phyloP scores from a whole-genome alignment of 1,140 invertebrate genomes.

The Scylla paramamosain region DNA sequence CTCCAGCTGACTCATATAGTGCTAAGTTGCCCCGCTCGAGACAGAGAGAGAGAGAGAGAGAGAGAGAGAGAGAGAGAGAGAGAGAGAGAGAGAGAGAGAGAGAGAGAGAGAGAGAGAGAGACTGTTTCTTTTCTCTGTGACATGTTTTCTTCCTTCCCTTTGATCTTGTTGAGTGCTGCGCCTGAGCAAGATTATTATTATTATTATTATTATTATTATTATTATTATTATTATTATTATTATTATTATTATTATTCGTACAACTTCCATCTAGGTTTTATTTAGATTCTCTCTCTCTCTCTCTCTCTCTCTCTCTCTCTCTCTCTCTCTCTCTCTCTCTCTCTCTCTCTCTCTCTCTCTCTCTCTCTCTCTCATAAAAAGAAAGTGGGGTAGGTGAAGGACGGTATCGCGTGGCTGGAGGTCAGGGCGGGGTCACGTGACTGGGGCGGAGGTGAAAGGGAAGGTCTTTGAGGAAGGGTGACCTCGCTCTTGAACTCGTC shows the following conservation, averaged over 20 bases:
- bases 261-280: no score
- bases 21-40: no score
- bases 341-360: no score
- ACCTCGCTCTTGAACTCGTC: background rate
- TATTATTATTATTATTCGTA: no score
- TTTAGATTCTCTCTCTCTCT: no score
- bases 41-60: background rate
- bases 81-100: slow-evolving; percentile 16
- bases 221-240: no score
- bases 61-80: background rate
- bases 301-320: no score
- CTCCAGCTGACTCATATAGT: no score
- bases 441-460: background rate
- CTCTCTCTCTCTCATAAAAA: background rate
- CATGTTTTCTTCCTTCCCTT: background rate
- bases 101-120: slow-evolving; percentile 8
- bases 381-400: background rate
- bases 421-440: background rate
- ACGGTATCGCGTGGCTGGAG: background rate
- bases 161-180: background rate
- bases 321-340: no score
- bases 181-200: background rate
- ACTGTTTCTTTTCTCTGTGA: background rate
- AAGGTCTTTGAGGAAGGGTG: background rate
- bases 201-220: background rate